phyloP scores from a whole-genome alignment of 2,113 vertebrate species.

The Delphinus delphis region DNA sequence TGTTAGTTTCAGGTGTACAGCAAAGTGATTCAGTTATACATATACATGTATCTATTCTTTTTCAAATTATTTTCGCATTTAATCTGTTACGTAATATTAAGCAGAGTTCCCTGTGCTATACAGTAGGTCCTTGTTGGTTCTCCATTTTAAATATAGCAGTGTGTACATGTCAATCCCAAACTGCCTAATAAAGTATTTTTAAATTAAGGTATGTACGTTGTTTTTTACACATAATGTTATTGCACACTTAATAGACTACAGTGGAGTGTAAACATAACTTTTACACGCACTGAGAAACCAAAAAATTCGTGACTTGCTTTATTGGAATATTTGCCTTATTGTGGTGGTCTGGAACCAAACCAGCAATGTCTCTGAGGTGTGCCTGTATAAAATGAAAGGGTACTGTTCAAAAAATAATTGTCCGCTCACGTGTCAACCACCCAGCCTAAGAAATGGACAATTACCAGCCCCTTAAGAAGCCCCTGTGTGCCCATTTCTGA shows the following conservation, averaged over 20 bases:
- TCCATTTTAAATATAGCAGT: too few species aligned
- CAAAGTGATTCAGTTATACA: too few species aligned
- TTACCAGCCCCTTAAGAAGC: not conserved
- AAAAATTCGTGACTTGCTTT: not conserved
- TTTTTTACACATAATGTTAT: not conserved
- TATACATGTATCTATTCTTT: too few species aligned
- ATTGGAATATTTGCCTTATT: not conserved
- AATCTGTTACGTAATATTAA: too few species aligned
- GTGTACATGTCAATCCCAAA: too few species aligned
- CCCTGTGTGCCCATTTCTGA: not conserved
- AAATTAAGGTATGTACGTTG: not conserved
- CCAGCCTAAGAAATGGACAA: not conserved
- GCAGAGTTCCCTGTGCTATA: too few species aligned
- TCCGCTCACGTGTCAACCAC: not conserved
- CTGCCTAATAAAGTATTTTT: not conserved
- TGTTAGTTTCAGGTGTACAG: too few species aligned
- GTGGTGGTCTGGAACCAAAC: not conserved
- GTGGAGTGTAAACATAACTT: not conserved
- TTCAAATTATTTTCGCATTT: too few species aligned
- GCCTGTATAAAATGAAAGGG: not conserved
- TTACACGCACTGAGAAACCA: not conserved
- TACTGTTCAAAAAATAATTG: not conserved
- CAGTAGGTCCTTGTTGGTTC: too few species aligned
- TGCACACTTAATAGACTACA: not conserved
- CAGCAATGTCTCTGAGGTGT: not conserved